These are phyloP conservation scores for human DNA, from an alignment of 2,113 vertebrate genomes.

Conservation along the genomic window GRCh38 chr6:5170501-5171000, in stretches of 20 bases:
- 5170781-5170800: not conserved
- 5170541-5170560: no score
- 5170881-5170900: not conserved
- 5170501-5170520: no score
- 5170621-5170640: not conserved
- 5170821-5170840: not conserved
- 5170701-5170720: slow-evolving; percentile 15
- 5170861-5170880: not conserved
- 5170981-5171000: not conserved
- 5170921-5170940: not conserved
- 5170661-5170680: not conserved
- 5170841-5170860: not conserved
- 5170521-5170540: no score
- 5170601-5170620: no score
- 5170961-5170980: not conserved
- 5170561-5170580: no score
- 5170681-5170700: not conserved
- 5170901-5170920: not conserved
- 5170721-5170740: not conserved
- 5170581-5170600: no score
- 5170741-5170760: not conserved
- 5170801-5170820: not conserved
- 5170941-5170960: not conserved
- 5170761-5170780: not conserved
- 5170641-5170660: not conserved